Conservation (phyloP, 1,140 invertebrate genomes). For the Ceratina australensis region DNA sequence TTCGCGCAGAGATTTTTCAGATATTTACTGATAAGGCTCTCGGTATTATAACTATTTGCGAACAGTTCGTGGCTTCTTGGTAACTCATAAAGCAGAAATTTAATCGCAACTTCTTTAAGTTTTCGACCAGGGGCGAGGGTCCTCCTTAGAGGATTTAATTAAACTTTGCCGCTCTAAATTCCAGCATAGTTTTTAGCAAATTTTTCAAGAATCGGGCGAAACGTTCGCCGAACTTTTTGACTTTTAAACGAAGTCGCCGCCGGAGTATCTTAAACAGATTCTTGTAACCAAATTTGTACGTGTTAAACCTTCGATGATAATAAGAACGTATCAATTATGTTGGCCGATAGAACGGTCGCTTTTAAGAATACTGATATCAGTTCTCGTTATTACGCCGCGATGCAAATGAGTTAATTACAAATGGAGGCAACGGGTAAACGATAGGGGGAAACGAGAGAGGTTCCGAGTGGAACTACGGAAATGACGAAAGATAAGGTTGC, state of each 20-base stretch:
- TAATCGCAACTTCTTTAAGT: constrained; percentile 7
- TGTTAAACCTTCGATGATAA: no score
- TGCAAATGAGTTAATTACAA: no score
- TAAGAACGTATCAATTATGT: no score
- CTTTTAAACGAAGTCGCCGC: not conserved
- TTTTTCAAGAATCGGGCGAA: not conserved
- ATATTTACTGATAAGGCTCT: no score
- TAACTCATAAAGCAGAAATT: constrained; percentile 9
- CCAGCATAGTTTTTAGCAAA: constrained; percentile 2
- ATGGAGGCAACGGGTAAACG: not conserved
- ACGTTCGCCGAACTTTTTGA: not conserved
- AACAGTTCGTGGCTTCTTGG: not conserved
- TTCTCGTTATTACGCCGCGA: no score
- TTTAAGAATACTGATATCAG: no score
- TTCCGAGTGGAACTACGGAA: not conserved
- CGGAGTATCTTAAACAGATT: not conserved
- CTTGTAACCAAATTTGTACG: not conserved
- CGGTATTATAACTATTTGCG: no score
- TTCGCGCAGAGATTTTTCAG: no score
- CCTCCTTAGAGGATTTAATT: not conserved
- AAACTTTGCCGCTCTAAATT: not conserved
- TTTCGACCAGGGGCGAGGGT: not conserved
- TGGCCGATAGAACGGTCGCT: no score
- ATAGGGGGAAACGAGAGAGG: not conserved
- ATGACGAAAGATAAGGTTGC: constrained; percentile 32